These are phyloP conservation scores for Anagyrus pseudococci DNA, from an alignment of 2,888 invertebrate genomes.

Conservation along the genomic window DNA sequence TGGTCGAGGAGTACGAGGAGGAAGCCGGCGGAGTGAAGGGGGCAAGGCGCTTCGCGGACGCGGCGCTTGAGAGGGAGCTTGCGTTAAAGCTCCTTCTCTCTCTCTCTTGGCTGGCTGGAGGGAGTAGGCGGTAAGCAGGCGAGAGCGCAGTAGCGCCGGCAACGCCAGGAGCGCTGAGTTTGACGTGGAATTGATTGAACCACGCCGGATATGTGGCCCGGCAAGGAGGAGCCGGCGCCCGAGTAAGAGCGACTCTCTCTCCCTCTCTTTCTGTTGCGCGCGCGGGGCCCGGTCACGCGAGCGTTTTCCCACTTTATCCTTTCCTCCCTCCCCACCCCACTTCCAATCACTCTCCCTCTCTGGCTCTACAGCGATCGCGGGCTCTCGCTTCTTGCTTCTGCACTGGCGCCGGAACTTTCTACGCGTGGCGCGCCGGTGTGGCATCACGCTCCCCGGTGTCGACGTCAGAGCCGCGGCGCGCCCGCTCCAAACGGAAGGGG, in stretches of 20 bases:
- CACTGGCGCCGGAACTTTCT: too few relatives aligned
- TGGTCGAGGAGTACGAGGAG: neutral
- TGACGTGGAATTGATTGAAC: slow-evolving; percentile 57
- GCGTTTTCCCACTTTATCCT: slow-evolving; percentile 2
- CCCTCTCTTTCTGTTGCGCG: too few relatives aligned
- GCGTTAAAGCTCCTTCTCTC: slow-evolving; percentile 25
- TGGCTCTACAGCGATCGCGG: too few relatives aligned
- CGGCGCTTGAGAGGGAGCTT: too few relatives aligned
- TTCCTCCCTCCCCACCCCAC: neutral
- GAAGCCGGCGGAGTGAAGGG: too few relatives aligned
- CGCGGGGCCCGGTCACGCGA: slow-evolving; percentile 44
- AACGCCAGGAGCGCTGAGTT: slow-evolving; percentile 47
- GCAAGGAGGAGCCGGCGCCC: too few relatives aligned
- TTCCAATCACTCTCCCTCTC: neutral
- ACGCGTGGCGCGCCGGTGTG: neutral
- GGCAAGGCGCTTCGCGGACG: too few relatives aligned
- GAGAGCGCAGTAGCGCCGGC: too few relatives aligned
- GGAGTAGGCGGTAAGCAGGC: too few relatives aligned
- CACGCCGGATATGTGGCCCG: slow-evolving; percentile 38
- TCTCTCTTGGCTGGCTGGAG: neutral
- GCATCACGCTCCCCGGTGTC: neutral
- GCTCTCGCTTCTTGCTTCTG: too few relatives aligned
- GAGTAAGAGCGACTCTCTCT: too few relatives aligned
- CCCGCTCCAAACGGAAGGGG: neutral
- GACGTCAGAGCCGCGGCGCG: neutral